Base-by-base conservation (phyloP, 2,888 invertebrate species). In the Nezara viridula region DNA sequence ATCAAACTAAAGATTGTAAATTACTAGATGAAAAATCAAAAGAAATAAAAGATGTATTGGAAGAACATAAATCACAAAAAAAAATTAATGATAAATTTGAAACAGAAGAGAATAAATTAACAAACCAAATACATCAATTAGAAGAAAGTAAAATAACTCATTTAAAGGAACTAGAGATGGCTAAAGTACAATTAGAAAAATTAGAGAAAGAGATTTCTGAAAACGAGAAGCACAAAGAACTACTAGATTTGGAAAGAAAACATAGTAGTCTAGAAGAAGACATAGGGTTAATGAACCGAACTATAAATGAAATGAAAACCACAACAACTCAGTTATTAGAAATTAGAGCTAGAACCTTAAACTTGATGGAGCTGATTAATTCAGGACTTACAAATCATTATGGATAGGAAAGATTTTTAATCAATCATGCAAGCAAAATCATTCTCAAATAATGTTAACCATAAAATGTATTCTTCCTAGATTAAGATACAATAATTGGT, bases 341-440 rank as follows among this genome's bases (percentile, higher is more conserved):
- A 19, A 73, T 73, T 37, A 73, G 66, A 73, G 32, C 66, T 73
- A 73, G 37, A 73, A 73, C 66, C 7, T 19, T 73, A 73, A 73
- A 37, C 21, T 37, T 73, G 37, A 19, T 73, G 32, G 66, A 16
- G 9, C 19, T 37, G 6, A 32, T 73, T 2, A 73, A 73, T 73
- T 73, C 37, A 37, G 19, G 21, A 24, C 66, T 73, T 73, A 73
- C 21, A 21, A 73, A 73, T 73, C 16, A 73, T 37, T 73, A 73
- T 73, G 66, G 19, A 21, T 19, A 19, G 21, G 19, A 7, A 19
- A 4, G 55, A 0, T 55, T 60, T 27, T 27, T 27, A 60, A 55
- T n/a, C 55, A 24, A 77, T 37, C 10, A 6, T 21, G 19, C 21
- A 4, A 50, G 21, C 50, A 21, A 50, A 19, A 21, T 5, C 50